A percentile compares a stretch with the other conserved stretches of the same genome.
phyloP scores from a whole-genome alignment of 2,888 invertebrate genomes.

The Clepsis dumicolana region DNA sequence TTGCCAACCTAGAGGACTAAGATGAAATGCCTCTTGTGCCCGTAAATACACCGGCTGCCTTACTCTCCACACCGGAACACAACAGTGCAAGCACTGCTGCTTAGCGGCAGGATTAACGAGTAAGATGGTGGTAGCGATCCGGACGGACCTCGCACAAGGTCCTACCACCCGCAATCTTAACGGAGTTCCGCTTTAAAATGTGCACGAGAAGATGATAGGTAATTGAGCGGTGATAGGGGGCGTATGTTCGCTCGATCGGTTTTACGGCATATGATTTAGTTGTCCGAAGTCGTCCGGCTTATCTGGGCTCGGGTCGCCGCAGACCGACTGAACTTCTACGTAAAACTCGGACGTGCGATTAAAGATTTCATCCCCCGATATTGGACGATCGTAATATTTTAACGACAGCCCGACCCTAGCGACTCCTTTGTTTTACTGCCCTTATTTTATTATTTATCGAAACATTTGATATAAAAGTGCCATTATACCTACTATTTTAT shows the following conservation, averaged over 20 bases:
- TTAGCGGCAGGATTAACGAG: no score
- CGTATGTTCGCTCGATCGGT: slow-evolving; percentile 59
- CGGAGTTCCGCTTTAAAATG: slow-evolving; percentile 28
- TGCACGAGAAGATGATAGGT: slow-evolving; percentile 21
- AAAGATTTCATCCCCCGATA: slow-evolving; percentile 82
- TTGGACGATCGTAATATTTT: slow-evolving; percentile 84
- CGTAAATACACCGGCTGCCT: no score
- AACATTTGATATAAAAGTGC: slow-evolving; percentile 78
- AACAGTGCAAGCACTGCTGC: no score
- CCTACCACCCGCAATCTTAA: no score
- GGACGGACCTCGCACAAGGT: no score
- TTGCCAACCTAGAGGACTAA: no score
- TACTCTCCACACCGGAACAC: no score
- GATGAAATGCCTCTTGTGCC: no score
- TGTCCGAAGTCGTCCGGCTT: slow-evolving; percentile 62
- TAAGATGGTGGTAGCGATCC: no score
- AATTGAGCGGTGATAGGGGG: slow-evolving; percentile 39
- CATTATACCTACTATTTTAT: slow-evolving; percentile 77
- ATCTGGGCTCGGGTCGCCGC: slow-evolving; percentile 65
- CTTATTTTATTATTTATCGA: slow-evolving; percentile 82
- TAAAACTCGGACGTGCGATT: slow-evolving; percentile 75
- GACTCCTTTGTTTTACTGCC: slow-evolving; percentile 79
- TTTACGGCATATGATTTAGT: slow-evolving; percentile 70
- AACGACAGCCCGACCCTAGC: slow-evolving; percentile 73
- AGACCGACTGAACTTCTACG: slow-evolving; percentile 65